Evolutionary conservation across 2,888 invertebrate species (phyloP), one percentile per base, ranked within the genome.

Genomic region (Drosophila sordidula): DNA sequence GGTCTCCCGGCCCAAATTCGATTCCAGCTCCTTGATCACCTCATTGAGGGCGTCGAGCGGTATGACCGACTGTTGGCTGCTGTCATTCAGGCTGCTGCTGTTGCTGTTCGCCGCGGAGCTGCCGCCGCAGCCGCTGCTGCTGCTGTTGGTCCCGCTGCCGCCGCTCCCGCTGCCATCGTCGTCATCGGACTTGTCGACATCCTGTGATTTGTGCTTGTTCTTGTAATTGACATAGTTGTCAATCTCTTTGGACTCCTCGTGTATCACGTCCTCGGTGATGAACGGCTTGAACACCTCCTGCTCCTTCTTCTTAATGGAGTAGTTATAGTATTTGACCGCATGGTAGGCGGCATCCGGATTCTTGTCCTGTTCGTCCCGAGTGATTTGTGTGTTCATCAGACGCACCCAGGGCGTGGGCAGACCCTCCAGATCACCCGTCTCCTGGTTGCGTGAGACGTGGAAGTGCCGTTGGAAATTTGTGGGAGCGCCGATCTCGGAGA

Each of bases 271-370:
- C 85, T 96, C 95, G 0, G 97, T 97, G n/a, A 96, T 94, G 75
- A 97, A 95, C 0, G 95, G 96, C 90, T 97, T 97, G 89, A 96
- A 96, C 46, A 95, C 95, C 55, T 94, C 94, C 46, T 94, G 94
- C 49, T 95, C 95, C 82, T 96, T 96, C 85, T 97, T 96, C 89
- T 97, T 96, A 78, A 97, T 96, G 9, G 96, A 96, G 92, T 96
- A 96, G 91, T 97, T 97, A 91, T 97, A 98, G 90, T 96, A 97
- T 89, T 97, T 97, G 55, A 98, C 95, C 26, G 98, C 98, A 90
- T 97, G 96, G 59, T 97, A 95, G 1, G 97, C 97, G 38, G 98
- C 98, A 86, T 95, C 95, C 3, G 98, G 98, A 93, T 98, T 97
- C 86, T 97, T 95, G 91, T 95, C 95, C 92, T 98, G 97, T 90